phyloP scores from a whole-genome alignment of 2,797 vertebrate species.

The Microctenopoma steveboyesi region DNA sequence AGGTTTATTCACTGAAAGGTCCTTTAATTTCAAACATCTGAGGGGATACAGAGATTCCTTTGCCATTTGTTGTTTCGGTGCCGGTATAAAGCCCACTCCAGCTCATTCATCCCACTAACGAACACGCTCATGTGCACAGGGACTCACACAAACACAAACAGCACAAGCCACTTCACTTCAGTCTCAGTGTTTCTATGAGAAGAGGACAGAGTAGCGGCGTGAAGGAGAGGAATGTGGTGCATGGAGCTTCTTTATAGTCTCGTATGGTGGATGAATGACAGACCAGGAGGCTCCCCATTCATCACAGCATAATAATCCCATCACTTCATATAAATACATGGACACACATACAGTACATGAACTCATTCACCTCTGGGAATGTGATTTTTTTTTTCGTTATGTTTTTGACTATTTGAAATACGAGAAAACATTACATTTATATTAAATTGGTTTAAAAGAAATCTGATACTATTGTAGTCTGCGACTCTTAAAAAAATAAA shows the following conservation, averaged over 20 bases:
- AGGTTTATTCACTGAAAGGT: slow-evolving; percentile 29
- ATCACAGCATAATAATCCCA: slow-evolving; percentile 64
- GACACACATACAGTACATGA: slow-evolving; percentile 50
- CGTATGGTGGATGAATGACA: slow-evolving; percentile 66
- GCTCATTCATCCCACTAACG: slow-evolving; percentile 50
- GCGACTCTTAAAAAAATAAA: slow-evolving; percentile 28
- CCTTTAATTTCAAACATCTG: slow-evolving; percentile 46
- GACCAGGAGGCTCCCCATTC: slow-evolving; percentile 65
- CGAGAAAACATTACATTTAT: slow-evolving; percentile 20
- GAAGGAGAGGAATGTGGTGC: slow-evolving; percentile 75
- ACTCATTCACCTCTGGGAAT: slow-evolving; percentile 53
- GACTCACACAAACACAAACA: slow-evolving; percentile 62
- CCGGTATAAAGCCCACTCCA: slow-evolving; percentile 53
- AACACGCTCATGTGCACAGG: slow-evolving; percentile 53
- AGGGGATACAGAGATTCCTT: slow-evolving; percentile 44
- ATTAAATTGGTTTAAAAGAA: slow-evolving; percentile 32
- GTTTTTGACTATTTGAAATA: slow-evolving; percentile 17
- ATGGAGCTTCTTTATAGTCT: slow-evolving; percentile 67
- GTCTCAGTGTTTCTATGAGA: slow-evolving; percentile 44
- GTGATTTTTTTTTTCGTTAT: neutral
- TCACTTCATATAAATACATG: slow-evolving; percentile 55
- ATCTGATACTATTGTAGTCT: slow-evolving; percentile 17
- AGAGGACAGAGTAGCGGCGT: slow-evolving; percentile 42
- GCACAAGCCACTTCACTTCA: slow-evolving; percentile 54
- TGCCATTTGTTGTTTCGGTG: slow-evolving; percentile 37